These are phyloP conservation scores for Cromileptes altivelis DNA, from an alignment of 2,113 vertebrate species.

Conservation along the genomic window DNA sequence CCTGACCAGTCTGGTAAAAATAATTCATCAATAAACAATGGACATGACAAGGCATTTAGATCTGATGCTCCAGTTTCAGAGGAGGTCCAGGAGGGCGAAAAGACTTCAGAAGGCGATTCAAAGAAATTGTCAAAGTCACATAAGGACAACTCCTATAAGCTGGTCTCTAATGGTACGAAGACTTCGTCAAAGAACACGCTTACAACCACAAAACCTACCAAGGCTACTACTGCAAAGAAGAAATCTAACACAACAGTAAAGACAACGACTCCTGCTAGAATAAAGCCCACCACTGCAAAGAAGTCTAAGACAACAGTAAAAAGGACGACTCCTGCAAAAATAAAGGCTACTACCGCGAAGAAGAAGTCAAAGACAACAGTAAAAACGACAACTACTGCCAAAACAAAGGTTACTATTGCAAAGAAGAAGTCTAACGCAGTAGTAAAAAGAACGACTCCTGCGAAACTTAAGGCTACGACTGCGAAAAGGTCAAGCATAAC, in stretches of 20 bases:
- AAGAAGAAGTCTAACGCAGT: constrained; percentile 21
- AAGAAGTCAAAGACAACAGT: constrained; percentile 15
- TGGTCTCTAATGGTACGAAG: constrained; percentile 30
- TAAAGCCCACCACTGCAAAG: constrained; percentile 11
- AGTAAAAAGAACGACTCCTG: constrained; percentile 19
- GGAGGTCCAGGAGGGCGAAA: constrained; percentile 7
- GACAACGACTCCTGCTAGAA: constrained; percentile 21
- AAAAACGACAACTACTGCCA: constrained; percentile 10
- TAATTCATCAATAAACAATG: constrained; percentile 36
- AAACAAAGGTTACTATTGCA: not conserved
- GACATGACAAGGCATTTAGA: constrained; percentile 36
- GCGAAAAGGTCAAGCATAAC: constrained; percentile 5
- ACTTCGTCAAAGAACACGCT: not conserved
- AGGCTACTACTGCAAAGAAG: constrained; percentile 23
- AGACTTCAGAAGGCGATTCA: constrained; percentile 13
- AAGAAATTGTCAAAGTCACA: constrained; percentile 37
- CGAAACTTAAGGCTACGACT: constrained; percentile 19
- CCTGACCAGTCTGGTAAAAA: constrained; percentile 33
- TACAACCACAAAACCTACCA: constrained; percentile 25
- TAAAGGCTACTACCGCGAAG: constrained; percentile 14
- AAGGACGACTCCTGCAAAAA: constrained; percentile 25
- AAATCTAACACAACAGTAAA: not conserved
- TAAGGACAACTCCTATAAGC: constrained; percentile 30
- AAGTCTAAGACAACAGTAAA: not conserved
- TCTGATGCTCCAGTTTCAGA: constrained; percentile 53